Evolutionary conservation across 2,797 vertebrate genomes (phyloP).

Genomic region (Poecilia wingei): DNA sequence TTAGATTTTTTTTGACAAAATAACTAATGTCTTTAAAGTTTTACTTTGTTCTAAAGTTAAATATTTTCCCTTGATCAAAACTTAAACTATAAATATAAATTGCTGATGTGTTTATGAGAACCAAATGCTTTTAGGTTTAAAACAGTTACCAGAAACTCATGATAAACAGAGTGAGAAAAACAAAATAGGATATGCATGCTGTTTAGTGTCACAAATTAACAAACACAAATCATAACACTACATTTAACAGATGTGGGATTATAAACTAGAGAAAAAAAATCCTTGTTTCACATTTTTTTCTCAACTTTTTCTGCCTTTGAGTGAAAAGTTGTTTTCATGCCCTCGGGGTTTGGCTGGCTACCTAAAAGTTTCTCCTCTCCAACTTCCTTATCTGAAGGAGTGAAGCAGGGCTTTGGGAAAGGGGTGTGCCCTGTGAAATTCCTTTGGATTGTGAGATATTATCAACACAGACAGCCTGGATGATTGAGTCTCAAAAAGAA

Average conservation of each 20-base stretch:
- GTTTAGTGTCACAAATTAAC: neutral
- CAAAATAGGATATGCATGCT: neutral
- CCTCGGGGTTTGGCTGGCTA: constrained; percentile 39
- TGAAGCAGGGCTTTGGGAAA: constrained; percentile 21
- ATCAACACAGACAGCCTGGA: constrained; percentile 45
- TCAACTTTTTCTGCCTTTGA: neutral
- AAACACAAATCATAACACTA: neutral
- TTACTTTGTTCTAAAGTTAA: neutral
- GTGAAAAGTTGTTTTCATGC: constrained; percentile 23
- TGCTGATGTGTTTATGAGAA: neutral
- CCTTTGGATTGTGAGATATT: constrained; percentile 62
- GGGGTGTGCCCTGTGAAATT: constrained; percentile 68
- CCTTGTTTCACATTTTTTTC: neutral
- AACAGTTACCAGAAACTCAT: neutral
- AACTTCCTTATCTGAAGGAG: constrained; percentile 61
- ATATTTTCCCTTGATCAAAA: neutral
- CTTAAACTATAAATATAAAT: neutral
- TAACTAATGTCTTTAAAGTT: neutral
- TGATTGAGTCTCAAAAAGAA: constrained; percentile 28
- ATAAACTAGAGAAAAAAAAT: neutral
- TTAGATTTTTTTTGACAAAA: neutral
- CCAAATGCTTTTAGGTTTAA: neutral
- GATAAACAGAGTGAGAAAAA: neutral
- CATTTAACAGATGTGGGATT: neutral
- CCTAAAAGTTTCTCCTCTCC: constrained; percentile 45